Conservation (phyloP, 1,140 invertebrate genomes). For the Papilio aristodemus region DNA sequence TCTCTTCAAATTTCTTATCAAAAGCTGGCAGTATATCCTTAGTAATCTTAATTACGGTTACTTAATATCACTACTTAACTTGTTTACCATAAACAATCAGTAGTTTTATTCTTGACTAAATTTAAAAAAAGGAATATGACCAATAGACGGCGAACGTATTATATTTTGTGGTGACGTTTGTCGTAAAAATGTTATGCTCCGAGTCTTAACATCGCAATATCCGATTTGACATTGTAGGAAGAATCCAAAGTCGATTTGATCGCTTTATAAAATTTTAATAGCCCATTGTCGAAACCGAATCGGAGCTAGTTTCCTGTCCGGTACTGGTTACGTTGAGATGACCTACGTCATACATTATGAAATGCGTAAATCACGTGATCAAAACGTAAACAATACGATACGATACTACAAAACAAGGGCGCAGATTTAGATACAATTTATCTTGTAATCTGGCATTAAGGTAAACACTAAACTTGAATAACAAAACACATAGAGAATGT, state of each 20-base stretch:
- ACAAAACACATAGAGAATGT: conserved; percentile 40
- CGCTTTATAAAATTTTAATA: conserved; percentile 26
- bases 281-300: conserved; percentile 13
- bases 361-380: conserved; percentile 3
- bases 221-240: conserved; percentile 3
- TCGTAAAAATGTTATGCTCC: conserved; percentile 1
- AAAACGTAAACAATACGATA: neutral
- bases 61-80: too few relatives aligned
- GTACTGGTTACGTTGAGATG: neutral
- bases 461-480: neutral
- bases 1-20: too few relatives aligned
- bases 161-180: neutral
- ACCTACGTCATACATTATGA: neutral
- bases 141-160: conserved; percentile 20
- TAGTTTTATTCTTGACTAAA: neutral
- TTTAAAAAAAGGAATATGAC: neutral
- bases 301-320: conserved; percentile 19
- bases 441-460: conserved; percentile 12
- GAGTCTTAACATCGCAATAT: neutral
- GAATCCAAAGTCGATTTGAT: conserved; percentile 7
- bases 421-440: neutral
- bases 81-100: too few relatives aligned
- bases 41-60: too few relatives aligned
- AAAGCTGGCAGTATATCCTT: too few relatives aligned
- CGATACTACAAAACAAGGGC: conserved; percentile 7